Percentiles rank a stretch among this genome's conserved stretches.
Evolutionary conservation across 1,140 invertebrate species (phyloP).

Genomic region (Apis dorsata): DNA sequence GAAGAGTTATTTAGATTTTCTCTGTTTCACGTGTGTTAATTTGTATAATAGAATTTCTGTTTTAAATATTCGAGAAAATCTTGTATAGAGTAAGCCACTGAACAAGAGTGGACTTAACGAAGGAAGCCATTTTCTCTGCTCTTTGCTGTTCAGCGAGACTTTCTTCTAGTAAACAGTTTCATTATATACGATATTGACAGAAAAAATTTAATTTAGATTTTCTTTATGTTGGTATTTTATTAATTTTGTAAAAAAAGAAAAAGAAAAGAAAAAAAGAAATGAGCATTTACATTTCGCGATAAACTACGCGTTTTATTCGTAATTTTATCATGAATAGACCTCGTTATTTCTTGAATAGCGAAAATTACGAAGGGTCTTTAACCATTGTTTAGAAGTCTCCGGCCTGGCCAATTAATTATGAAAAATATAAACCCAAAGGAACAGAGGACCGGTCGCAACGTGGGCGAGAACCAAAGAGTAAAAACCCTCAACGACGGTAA

Average conservation of each 20-base stretch:
- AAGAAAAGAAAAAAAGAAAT: neutral
- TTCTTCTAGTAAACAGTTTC: too few species aligned
- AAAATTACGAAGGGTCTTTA: slow-evolving; percentile 12
- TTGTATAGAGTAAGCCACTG: too few species aligned
- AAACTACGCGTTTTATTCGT: neutral
- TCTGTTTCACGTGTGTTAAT: too few species aligned
- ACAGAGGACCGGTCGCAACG: neutral
- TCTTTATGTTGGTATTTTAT: too few species aligned
- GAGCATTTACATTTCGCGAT: neutral
- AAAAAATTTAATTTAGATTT: too few species aligned
- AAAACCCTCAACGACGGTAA: slow-evolving; percentile 47
- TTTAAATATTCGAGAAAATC: too few species aligned
- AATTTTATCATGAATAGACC: slow-evolving; percentile 1
- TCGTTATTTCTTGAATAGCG: slow-evolving; percentile 20
- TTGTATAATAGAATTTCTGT: too few species aligned
- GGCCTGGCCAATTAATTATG: slow-evolving; percentile 40
- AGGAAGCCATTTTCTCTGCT: too few species aligned
- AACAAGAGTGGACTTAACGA: too few species aligned
- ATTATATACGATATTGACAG: too few species aligned
- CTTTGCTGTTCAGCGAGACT: too few species aligned
- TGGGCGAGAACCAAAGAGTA: slow-evolving; percentile 27
- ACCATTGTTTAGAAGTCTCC: slow-evolving; percentile 30
- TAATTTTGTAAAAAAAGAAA: neutral
- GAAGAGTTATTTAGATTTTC: too few species aligned
- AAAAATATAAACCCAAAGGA: slow-evolving; percentile 25